Conservation (phyloP, 2,113 vertebrate species). For the Manacus vitellinus region DNA sequence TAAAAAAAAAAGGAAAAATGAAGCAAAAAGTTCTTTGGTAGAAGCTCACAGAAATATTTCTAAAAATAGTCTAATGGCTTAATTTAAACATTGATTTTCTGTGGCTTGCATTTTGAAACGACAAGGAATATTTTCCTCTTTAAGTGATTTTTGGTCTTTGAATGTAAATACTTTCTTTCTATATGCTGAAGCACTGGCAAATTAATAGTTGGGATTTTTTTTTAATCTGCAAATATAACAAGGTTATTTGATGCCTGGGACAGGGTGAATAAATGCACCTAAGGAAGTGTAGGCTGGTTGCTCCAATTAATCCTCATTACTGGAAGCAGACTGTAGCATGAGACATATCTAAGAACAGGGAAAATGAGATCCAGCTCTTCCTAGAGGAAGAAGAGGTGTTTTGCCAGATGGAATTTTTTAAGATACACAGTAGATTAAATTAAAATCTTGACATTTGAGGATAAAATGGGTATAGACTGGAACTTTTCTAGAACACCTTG, state of each 20-base stretch:
- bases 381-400: neutral
- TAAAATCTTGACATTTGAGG: neutral
- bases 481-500: neutral
- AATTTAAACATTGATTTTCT: neutral
- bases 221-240: neutral
- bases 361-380: neutral
- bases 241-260: neutral
- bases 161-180: neutral
- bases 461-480: neutral
- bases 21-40: neutral
- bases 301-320: neutral
- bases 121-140: neutral
- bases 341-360: neutral
- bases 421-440: neutral
- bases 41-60: neutral
- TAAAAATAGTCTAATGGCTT: neutral
- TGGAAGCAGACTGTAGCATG: neutral
- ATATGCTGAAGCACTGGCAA: neutral
- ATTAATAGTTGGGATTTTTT: neutral
- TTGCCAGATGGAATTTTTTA: neutral
- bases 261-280: neutral
- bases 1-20: neutral
- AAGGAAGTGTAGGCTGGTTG: neutral
- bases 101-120: neutral
- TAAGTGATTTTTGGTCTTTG: neutral